A percentile compares a stretch with the other conserved stretches of the same genome.
Conservation (phyloP, 2,888 invertebrate genomes). For the Cordilura impudica region DNA sequence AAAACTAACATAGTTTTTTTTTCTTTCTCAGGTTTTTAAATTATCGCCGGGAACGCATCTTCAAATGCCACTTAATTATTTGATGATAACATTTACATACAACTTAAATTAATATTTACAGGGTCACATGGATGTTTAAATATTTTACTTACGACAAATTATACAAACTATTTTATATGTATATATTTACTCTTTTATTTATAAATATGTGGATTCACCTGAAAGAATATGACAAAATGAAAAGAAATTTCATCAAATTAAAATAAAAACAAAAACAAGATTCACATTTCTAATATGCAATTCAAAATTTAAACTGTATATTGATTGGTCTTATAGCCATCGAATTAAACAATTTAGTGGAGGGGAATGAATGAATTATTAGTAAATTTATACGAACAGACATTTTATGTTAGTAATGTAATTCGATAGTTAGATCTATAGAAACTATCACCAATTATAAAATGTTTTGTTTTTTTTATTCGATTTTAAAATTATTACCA, state of each 20-base stretch:
- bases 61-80: conserved; percentile 31
- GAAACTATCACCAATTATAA: neutral
- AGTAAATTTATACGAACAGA: neutral
- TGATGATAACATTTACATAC: conserved; percentile 30
- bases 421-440: neutral
- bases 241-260: conserved; percentile 47
- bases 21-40: neutral
- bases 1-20: neutral
- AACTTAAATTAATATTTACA: conserved; percentile 57
- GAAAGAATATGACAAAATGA: conserved; percentile 67
- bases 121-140: conserved; percentile 32
- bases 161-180: conserved; percentile 18
- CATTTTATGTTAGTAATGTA: neutral
- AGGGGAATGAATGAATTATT: neutral
- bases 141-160: conserved; percentile 21
- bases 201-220: conserved; percentile 77
- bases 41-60: conserved; percentile 5
- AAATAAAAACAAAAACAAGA: conserved; percentile 6
- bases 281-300: neutral
- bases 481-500: too few species aligned
- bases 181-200: conserved; percentile 54
- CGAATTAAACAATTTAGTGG: neutral
- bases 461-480: too few species aligned
- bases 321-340: neutral
- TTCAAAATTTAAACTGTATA: neutral